phyloP scores from a whole-genome alignment of 2,888 invertebrate species.

The Calephelis perditalis region DNA sequence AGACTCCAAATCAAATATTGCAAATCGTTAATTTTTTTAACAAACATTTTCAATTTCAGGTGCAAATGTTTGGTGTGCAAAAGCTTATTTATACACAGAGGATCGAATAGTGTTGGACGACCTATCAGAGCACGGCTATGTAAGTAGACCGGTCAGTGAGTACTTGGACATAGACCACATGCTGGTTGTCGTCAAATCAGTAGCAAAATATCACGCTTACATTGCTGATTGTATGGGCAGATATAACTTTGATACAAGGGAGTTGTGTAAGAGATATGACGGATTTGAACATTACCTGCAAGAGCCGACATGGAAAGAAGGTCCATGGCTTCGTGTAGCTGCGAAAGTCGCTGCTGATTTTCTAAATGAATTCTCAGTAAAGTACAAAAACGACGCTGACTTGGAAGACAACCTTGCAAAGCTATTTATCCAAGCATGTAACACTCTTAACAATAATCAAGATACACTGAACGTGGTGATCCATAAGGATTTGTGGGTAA shows the following conservation, averaged over 20 bases:
- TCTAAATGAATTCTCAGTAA: not conserved
- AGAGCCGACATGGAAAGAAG: not conserved
- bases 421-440: not conserved
- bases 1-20: no score
- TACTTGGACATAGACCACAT: slow-evolving; percentile 1
- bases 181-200: not conserved
- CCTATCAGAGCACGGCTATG: slow-evolving; percentile 10
- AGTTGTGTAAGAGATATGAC: not conserved
- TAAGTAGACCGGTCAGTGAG: not conserved
- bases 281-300: not conserved
- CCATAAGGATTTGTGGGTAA: slow-evolving; percentile 5
- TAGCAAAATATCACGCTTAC: not conserved
- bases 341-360: slow-evolving; percentile 1
- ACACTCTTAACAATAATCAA: not conserved
- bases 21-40: no score
- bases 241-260: not conserved
- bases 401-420: not conserved
- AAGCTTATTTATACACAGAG: slow-evolving; percentile 7
- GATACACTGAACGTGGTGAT: not conserved
- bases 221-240: not conserved
- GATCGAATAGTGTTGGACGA: slow-evolving; percentile 9
- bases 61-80: slow-evolving; percentile 9
- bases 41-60: slow-evolving; percentile 1
- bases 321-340: not conserved
- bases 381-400: not conserved